Base-by-base conservation (phyloP, 2,797 vertebrate genomes). In the Xiphophorus birchmanni region DNA sequence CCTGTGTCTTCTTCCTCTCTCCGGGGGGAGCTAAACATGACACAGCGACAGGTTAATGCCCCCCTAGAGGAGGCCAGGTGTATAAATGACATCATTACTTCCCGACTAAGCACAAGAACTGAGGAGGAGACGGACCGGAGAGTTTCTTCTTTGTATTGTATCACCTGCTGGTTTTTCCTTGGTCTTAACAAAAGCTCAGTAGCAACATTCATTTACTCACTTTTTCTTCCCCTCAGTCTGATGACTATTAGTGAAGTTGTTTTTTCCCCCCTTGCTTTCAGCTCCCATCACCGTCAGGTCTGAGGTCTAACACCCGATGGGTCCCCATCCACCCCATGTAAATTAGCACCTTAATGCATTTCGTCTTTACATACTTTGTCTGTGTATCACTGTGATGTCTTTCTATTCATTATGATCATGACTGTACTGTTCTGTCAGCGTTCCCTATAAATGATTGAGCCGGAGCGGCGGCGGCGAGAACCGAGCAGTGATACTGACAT, bases 401-500 rank as follows among this genome's bases (percentile, higher is more conserved):
- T 86, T 75, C 44, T 82, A 63, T 81, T 82, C 84, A 78, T 86
- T n/a, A 73, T 65, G 73, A 63, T 87, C 81, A 77, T 48, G 78
- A 47, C 78, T 54, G 79, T 86, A 81, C 84, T 81, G 63, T 86
- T 86, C 76, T 80, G 82, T 85, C 84, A 76, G 56, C 74, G 9
- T 79, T 89, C 35, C 74, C 81, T 67, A 52, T 26, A 67, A 79
- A 71, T 50, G 56, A 80, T 77, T 82, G 18, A 83, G 63, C 72
- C 10, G 29, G 76, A 50, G 58, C 75, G 37, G 48, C 77, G 54
- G 85, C 75, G 17, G 58, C 1, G 37, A 56, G 18, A 90, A 86
- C 18, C 1, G 32, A 91, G 83, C 69, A 87, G 90, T 90, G 84
- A 90, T 67, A 93, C 87, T 87, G 94, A 92, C 94, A 93, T 89